Conservation (phyloP, 2,797 vertebrate genomes). For the Pantherophis alleghaniensis region DNA sequence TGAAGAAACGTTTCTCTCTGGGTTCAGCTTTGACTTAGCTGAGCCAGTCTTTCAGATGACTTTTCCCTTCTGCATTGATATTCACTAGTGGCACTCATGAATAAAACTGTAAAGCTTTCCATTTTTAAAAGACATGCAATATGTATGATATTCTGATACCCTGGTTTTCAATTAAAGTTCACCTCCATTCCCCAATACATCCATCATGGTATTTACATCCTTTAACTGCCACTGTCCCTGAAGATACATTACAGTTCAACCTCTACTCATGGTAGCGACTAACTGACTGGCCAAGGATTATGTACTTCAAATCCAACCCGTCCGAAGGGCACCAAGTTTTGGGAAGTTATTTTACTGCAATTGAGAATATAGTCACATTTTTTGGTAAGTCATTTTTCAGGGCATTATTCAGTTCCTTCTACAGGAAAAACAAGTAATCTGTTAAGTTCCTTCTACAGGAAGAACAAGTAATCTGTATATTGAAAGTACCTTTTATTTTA, state of each 20-base stretch:
- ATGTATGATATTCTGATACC: background rate
- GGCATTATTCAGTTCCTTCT: background rate
- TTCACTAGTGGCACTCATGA: background rate
- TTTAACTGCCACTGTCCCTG: background rate
- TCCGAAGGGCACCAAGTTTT: background rate
- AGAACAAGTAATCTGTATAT: background rate
- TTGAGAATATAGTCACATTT: background rate
- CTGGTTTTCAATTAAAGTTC: background rate
- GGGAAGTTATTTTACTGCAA: background rate
- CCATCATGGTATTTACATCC: background rate
- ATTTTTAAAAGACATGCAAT: background rate
- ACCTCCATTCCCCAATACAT: background rate
- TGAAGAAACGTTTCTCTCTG: background rate
- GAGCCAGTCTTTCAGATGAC: background rate
- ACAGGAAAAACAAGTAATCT: background rate
- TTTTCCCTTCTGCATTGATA: background rate
- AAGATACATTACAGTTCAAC: background rate
- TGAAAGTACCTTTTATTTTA: background rate
- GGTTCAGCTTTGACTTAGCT: background rate
- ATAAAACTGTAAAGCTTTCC: background rate
- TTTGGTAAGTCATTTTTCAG: background rate
- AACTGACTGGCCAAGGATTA: background rate
- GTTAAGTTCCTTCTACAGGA: background rate
- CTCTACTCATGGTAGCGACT: background rate
- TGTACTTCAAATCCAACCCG: background rate